phyloP scores from a whole-genome alignment of 1,140 invertebrate species.

The Calliphora vicina region DNA sequence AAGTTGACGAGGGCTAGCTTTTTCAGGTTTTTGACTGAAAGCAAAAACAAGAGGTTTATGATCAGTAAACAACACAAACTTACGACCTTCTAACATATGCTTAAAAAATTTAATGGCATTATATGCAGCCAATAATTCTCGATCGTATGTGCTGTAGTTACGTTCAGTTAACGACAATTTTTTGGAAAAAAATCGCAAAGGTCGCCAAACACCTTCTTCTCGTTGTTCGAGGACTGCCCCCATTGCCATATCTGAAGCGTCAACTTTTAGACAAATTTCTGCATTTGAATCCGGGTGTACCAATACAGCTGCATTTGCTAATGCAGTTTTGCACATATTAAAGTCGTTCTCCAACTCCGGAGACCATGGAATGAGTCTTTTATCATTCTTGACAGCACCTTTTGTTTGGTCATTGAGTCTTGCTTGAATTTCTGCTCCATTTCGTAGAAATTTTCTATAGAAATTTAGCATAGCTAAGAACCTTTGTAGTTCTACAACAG shows the following conservation, averaged over 20 bases:
- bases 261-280: background rate
- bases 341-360: background rate
- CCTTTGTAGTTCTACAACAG: background rate
- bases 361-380: background rate
- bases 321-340: background rate
- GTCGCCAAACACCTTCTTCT: background rate
- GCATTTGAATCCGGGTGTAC: background rate
- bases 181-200: constrained; percentile 11
- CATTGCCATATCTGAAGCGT: constrained; percentile 18
- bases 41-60: constrained; percentile 58
- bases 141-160: constrained; percentile 2
- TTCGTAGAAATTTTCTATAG: constrained; percentile 4
- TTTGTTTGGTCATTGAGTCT: background rate
- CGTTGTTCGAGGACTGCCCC: background rate
- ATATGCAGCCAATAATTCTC: background rate
- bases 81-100: constrained; percentile 44
- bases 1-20: background rate
- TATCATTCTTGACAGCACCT: background rate
- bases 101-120: background rate
- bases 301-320: background rate
- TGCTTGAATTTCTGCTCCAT: background rate
- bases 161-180: background rate
- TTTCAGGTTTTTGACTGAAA: background rate
- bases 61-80: constrained; percentile 52
- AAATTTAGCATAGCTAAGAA: background rate